phyloP scores from a whole-genome alignment of 2,113 vertebrate species.

The Aramus guarauna region DNA sequence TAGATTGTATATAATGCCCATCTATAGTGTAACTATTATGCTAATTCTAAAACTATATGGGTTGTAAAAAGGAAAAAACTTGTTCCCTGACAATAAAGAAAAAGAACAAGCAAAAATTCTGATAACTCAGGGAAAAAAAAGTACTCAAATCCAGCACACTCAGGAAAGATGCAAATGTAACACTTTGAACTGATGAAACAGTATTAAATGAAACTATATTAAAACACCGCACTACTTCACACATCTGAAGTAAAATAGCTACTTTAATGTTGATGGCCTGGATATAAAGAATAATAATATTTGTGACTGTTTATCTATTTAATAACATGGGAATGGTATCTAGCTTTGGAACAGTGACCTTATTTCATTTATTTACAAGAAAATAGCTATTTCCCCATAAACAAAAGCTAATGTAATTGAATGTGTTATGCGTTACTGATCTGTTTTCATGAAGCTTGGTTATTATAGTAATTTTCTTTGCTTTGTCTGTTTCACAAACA shows the following conservation, averaged over 20 bases:
- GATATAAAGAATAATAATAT: conserved; percentile 36
- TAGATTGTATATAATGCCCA: conserved; percentile 1
- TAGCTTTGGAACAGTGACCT: conserved; percentile 25
- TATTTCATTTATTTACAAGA: conserved; percentile 58
- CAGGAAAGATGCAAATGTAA: conserved; percentile 30
- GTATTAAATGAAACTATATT: conserved; percentile 37
- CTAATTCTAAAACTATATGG: conserved; percentile 40
- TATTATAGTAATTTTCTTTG: conserved; percentile 49
- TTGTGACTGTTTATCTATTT: conserved; percentile 31
- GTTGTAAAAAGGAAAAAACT: not conserved
- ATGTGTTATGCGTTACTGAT: conserved; percentile 44
- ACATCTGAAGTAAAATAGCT: conserved; percentile 16
- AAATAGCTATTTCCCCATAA: conserved; percentile 53
- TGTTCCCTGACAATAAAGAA: not conserved
- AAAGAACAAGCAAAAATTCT: not conserved
- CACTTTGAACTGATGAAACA: conserved; percentile 15
- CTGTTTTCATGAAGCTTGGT: conserved; percentile 54
- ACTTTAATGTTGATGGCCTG: conserved; percentile 5
- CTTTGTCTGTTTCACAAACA: conserved; percentile 38
- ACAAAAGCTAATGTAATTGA: conserved; percentile 39
- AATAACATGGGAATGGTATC: not conserved
- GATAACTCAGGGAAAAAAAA: not conserved
- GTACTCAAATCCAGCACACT: not conserved
- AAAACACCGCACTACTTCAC: not conserved
- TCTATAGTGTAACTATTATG: not conserved